These are phyloP conservation scores for Hormiphora californensis DNA, from an alignment of 37 sponge, comb jelly and placozoan species.

Conservation along the genomic window DNA sequence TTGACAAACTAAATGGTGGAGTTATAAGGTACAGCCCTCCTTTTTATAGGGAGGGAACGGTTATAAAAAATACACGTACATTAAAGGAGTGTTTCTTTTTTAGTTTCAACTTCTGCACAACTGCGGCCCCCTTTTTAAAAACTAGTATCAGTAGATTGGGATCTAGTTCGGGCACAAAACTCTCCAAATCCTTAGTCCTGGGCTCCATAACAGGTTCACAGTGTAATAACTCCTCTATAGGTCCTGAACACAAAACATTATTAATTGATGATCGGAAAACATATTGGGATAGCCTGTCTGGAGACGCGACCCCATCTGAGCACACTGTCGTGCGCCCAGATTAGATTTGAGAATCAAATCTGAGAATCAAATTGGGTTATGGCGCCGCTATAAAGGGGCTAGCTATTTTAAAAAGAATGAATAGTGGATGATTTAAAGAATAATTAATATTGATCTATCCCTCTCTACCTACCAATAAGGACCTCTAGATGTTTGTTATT, in stretches of 20 bases:
- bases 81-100: slow-evolving; percentile 52
- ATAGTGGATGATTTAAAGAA: too few species aligned
- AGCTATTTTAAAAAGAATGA: too few species aligned
- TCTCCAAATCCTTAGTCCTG: slow-evolving; percentile 13
- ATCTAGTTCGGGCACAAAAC: background rate
- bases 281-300: too few species aligned
- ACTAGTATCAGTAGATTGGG: background rate
- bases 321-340: too few species aligned
- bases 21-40: too few species aligned
- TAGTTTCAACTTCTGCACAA: background rate
- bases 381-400: too few species aligned
- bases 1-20: too few species aligned
- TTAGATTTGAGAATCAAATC: too few species aligned
- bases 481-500: slow-evolving; percentile 29
- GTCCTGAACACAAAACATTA: slow-evolving; percentile 1
- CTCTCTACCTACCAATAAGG: background rate
- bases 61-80: background rate
- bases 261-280: too few species aligned
- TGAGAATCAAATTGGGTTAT: too few species aligned
- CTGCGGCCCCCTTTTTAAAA: slow-evolving; percentile 17
- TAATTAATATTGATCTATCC: background rate
- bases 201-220: slow-evolving; percentile 16
- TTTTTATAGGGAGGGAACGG: background rate
- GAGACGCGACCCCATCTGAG: too few species aligned
- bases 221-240: slow-evolving; percentile 49